phyloP scores from a whole-genome alignment of 2,888 invertebrate genomes.

The Pammene aurita region DNA sequence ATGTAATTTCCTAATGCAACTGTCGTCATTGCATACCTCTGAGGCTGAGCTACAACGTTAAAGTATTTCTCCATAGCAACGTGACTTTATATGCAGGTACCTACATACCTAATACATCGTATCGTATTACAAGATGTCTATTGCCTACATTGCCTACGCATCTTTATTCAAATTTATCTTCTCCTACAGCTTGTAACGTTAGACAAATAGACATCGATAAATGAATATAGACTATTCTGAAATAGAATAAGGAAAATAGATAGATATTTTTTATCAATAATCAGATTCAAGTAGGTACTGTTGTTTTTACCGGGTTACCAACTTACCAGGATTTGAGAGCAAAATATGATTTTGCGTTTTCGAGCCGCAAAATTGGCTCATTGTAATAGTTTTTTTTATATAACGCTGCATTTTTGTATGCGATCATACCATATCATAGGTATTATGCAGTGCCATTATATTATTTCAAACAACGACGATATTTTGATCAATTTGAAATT shows the following conservation, averaged over 20 bases:
- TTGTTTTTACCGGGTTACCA: too few relatives aligned
- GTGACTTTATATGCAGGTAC: background rate
- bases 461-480: too few relatives aligned
- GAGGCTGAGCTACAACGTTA: background rate
- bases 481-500: too few relatives aligned
- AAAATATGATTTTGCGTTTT: too few relatives aligned
- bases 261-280: too few relatives aligned
- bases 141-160: background rate
- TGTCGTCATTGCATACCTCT: constrained; percentile 10
- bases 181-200: background rate
- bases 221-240: background rate
- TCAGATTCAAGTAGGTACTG: too few relatives aligned
- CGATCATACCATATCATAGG: too few relatives aligned
- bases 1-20: background rate
- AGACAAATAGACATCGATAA: background rate
- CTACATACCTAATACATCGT: constrained; percentile 6
- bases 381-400: too few relatives aligned
- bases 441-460: too few relatives aligned
- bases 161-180: constrained; percentile 8
- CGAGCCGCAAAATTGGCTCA: too few relatives aligned
- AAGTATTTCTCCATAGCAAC: constrained; percentile 12
- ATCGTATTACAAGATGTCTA: background rate
- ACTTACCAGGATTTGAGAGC: too few relatives aligned
- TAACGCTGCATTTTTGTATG: too few relatives aligned
- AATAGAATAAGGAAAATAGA: background rate